Percentiles rank a stretch among this genome's conserved stretches.
phyloP scores from a whole-genome alignment of 2,113 vertebrate genomes.

The Cololabis saira region DNA sequence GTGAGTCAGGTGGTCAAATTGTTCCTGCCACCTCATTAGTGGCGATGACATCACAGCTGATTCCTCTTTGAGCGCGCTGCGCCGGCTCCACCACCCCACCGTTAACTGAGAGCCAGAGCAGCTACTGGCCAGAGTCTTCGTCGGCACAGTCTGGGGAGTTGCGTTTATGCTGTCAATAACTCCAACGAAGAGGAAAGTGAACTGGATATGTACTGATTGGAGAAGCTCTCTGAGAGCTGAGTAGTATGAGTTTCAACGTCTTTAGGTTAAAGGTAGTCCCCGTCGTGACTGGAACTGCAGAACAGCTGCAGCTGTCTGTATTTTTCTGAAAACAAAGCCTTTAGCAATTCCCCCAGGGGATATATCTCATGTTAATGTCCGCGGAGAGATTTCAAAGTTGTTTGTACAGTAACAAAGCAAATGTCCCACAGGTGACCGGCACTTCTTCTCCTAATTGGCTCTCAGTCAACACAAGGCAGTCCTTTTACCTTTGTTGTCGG shows the following conservation, averaged over 20 bases:
- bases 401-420: slow-evolving; percentile 30
- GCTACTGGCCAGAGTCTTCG: slow-evolving; percentile 55
- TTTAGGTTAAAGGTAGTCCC: slow-evolving; percentile 26
- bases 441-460: slow-evolving; percentile 28
- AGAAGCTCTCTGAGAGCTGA: slow-evolving; percentile 25
- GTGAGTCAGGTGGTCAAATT: slow-evolving; percentile 64
- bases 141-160: slow-evolving; percentile 43
- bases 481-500: neutral
- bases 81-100: slow-evolving; percentile 25
- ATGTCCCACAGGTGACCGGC: slow-evolving; percentile 41
- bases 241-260: slow-evolving; percentile 32
- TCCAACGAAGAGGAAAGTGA: slow-evolving; percentile 46
- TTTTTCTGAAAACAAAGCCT: slow-evolving; percentile 49
- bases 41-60: slow-evolving; percentile 68
- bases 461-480: slow-evolving; percentile 16
- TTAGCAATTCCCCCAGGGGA: slow-evolving; percentile 21
- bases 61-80: slow-evolving; percentile 48
- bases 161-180: slow-evolving; percentile 61
- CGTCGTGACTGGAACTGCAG: slow-evolving; percentile 13
- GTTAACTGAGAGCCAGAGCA: slow-evolving; percentile 37
- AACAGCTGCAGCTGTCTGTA: slow-evolving; percentile 44
- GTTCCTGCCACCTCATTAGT: slow-evolving; percentile 69
- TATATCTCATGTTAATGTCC: slow-evolving; percentile 6
- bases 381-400: slow-evolving; percentile 19
- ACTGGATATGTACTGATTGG: slow-evolving; percentile 22